These are phyloP conservation scores for Drosophila insularis DNA, from an alignment of 1,140 invertebrate species.

Conservation along the genomic window DNA sequence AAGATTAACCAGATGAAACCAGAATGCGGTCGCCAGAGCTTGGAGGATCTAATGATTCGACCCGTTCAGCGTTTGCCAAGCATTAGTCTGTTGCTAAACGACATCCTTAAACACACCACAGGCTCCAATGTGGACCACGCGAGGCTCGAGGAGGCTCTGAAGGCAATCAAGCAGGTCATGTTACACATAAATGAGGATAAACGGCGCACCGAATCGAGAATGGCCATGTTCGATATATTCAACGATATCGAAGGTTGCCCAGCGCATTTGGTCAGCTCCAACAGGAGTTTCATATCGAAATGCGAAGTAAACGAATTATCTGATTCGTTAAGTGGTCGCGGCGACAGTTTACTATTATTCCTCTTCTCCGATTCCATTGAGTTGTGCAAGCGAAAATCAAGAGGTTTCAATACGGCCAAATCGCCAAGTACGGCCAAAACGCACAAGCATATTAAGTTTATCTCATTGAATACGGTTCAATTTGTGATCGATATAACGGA, in stretches of 20 bases:
- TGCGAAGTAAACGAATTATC: slow-evolving; percentile 95
- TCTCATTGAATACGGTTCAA: slow-evolving; percentile 93
- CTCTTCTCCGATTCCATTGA: slow-evolving; percentile 97
- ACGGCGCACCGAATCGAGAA: slow-evolving; percentile 95
- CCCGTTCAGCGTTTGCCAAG: slow-evolving; percentile 98
- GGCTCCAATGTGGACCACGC: slow-evolving; percentile 93
- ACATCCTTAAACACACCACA: slow-evolving; percentile 95
- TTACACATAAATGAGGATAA: slow-evolving; percentile 99
- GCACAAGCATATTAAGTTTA: slow-evolving; percentile 95
- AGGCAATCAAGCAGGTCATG: slow-evolving; percentile 95
- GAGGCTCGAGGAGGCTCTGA: slow-evolving; percentile 92
- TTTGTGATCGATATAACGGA: slow-evolving; percentile 93
- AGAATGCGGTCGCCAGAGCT: slow-evolving; percentile 96
- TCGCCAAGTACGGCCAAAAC: slow-evolving; percentile 89
- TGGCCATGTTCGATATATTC: slow-evolving; percentile 98
- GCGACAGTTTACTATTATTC: slow-evolving; percentile 94
- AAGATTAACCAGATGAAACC: slow-evolving; percentile 96
- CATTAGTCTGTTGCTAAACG: slow-evolving; percentile 95
- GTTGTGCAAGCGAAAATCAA: slow-evolving; percentile 94
- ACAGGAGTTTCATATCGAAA: slow-evolving; percentile 92
- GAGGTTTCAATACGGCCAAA: slow-evolving; percentile 87
- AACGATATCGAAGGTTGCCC: slow-evolving; percentile 99
- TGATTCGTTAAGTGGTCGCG: slow-evolving; percentile 92
- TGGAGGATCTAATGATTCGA: slow-evolving; percentile 97
- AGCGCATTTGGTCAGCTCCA: slow-evolving; percentile 94